Evolutionary conservation across 2,113 vertebrate species (phyloP).

Genomic region (Ranitomeya imitator): DNA sequence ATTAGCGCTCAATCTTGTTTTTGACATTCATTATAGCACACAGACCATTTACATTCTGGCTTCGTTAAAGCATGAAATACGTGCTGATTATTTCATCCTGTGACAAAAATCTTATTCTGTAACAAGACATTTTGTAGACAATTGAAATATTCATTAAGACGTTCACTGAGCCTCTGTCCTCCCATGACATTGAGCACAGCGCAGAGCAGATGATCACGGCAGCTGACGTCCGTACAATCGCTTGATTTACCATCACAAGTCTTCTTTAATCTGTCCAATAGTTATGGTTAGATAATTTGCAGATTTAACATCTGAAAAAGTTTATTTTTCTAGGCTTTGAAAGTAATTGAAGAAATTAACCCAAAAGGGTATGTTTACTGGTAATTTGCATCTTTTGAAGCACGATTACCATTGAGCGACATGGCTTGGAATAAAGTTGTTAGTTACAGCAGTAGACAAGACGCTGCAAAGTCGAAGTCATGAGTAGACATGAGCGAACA

Average conservation of each 20-base stretch:
- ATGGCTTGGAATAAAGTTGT: background rate
- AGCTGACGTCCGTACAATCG: slow-evolving; percentile 14
- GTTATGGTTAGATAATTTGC: background rate
- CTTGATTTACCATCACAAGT: slow-evolving; percentile 9
- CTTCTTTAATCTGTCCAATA: background rate
- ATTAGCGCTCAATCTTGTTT: background rate
- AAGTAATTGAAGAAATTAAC: background rate
- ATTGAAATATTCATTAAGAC: background rate
- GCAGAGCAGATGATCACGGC: slow-evolving; percentile 34
- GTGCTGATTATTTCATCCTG: background rate
- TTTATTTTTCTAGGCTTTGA: background rate
- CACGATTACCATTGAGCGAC: background rate
- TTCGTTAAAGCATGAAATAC: background rate
- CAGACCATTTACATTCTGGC: background rate
- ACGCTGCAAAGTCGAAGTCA: background rate
- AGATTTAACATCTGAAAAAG: background rate
- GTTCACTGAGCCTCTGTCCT: background rate
- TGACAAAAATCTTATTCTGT: background rate
- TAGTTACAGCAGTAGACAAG: background rate
- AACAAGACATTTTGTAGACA: background rate
- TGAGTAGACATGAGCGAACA: too few species aligned
- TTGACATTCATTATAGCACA: background rate
- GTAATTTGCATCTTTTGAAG: slow-evolving; percentile 7
- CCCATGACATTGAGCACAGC: background rate
- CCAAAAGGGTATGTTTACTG: background rate